Evolutionary conservation across 2,888 invertebrate species (phyloP).

Genomic region (Tenthredo distinguenda): DNA sequence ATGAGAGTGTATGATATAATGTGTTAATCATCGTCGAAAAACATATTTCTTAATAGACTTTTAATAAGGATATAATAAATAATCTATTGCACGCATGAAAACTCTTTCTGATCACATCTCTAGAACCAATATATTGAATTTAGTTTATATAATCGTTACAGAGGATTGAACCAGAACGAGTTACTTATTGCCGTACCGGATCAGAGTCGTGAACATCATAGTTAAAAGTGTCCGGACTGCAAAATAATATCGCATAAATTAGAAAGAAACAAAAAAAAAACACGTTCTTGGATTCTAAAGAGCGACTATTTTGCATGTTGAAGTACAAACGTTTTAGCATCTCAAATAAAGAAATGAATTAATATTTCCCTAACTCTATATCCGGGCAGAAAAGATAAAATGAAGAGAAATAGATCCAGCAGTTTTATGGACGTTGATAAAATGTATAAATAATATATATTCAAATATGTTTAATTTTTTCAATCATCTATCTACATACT

Average conservation of each 20-base stretch:
- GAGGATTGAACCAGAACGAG: conserved; percentile 43
- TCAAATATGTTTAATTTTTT: neutral
- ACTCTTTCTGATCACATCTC: neutral
- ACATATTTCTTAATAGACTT: neutral
- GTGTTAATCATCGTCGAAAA: neutral
- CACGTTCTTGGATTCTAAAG: neutral
- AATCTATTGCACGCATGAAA: neutral
- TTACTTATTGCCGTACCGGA: conserved; percentile 37
- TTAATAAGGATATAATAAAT: neutral
- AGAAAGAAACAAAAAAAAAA: neutral
- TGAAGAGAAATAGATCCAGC: neutral
- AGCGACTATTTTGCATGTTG: neutral
- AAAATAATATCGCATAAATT: neutral
- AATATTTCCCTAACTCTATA: neutral
- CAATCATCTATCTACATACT: neutral
- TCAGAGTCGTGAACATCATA: conserved; percentile 40
- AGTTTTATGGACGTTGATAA: neutral
- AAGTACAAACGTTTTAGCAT: neutral
- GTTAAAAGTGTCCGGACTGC: neutral
- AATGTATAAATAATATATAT: conserved; percentile 16
- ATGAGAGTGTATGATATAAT: neutral
- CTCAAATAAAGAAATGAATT: neutral
- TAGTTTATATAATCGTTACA: conserved; percentile 36
- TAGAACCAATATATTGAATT: neutral
- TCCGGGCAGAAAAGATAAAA: neutral